A percentile compares a stretch with the other conserved stretches of the same genome.
Conservation (phyloP, 1,140 invertebrate species). For the Trinorchestia longiramus region DNA sequence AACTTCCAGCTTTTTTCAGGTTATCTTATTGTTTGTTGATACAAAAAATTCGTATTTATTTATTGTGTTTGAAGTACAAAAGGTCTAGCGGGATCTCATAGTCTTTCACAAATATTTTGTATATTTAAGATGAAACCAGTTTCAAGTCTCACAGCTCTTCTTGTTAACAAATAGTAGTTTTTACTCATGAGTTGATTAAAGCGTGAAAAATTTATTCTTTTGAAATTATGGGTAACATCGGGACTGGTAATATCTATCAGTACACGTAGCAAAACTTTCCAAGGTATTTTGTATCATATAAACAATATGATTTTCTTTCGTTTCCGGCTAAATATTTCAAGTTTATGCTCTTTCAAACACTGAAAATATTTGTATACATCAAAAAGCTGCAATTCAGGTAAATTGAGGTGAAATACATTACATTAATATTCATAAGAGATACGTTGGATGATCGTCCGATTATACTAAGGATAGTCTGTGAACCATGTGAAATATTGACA, state of each 20-base stretch:
- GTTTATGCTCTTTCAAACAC: neutral
- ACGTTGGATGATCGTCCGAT: no score
- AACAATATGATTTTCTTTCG: neutral
- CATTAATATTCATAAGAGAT: neutral
- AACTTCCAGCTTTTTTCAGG: neutral
- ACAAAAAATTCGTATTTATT: neutral
- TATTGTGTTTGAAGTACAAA: neutral
- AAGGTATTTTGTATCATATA: neutral
- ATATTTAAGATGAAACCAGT: neutral
- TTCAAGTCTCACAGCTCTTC: neutral
- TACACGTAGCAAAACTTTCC: no score
- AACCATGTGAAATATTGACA: no score
- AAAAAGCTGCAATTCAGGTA: neutral
- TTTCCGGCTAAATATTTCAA: neutral
- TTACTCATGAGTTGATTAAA: no score
- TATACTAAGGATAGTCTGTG: no score
- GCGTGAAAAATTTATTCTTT: no score
- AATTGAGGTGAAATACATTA: neutral
- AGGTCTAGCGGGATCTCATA: neutral
- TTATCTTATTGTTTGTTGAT: neutral
- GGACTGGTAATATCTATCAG: no score
- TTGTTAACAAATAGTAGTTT: no score
- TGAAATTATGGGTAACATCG: no score
- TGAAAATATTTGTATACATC: neutral
- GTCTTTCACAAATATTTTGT: neutral